phyloP scores from a whole-genome alignment of 2,797 vertebrate species.

The Gila robusta region DNA sequence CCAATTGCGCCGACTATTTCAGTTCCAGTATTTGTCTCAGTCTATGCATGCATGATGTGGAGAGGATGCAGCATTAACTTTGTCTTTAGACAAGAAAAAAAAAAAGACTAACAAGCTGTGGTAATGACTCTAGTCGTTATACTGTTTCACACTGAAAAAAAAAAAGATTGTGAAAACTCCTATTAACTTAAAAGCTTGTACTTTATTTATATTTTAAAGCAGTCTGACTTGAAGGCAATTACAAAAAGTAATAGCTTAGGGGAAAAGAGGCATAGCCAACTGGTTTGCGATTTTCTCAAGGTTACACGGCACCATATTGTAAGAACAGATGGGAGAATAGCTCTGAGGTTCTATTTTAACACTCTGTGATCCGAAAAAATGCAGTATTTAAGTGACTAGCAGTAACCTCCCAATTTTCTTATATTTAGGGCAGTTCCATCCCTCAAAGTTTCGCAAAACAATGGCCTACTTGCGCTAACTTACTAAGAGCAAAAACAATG shows the following conservation, averaged over 20 bases:
- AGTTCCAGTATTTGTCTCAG: constrained; percentile 40
- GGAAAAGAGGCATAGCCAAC: constrained; percentile 16
- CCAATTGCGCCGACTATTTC: not conserved
- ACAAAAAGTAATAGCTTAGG: constrained; percentile 47
- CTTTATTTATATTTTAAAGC: constrained; percentile 34
- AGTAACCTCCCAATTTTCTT: not conserved
- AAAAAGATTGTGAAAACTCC: not conserved
- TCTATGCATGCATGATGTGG: constrained; percentile 22
- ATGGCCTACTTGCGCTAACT: constrained; percentile 12
- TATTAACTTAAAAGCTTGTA: constrained; percentile 2
- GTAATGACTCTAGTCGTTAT: constrained; percentile 24
- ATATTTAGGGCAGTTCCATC: constrained; percentile 13
- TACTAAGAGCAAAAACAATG: constrained; percentile 44
- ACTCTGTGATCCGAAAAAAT: constrained; percentile 36
- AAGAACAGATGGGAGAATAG: constrained; percentile 46
- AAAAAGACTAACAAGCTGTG: not conserved
- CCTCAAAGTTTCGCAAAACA: constrained; percentile 10
- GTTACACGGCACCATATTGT: constrained; percentile 42
- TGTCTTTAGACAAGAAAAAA: constrained; percentile 15
- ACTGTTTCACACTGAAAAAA: not conserved
- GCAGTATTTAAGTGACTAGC: constrained; percentile 13
- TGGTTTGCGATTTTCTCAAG: constrained; percentile 39
- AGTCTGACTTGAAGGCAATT: constrained; percentile 29
- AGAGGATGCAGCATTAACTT: constrained; percentile 8
- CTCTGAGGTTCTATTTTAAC: constrained; percentile 33